Conservation (phyloP, 2,797 vertebrate species). For the Syngnathus rostellatus region DNA sequence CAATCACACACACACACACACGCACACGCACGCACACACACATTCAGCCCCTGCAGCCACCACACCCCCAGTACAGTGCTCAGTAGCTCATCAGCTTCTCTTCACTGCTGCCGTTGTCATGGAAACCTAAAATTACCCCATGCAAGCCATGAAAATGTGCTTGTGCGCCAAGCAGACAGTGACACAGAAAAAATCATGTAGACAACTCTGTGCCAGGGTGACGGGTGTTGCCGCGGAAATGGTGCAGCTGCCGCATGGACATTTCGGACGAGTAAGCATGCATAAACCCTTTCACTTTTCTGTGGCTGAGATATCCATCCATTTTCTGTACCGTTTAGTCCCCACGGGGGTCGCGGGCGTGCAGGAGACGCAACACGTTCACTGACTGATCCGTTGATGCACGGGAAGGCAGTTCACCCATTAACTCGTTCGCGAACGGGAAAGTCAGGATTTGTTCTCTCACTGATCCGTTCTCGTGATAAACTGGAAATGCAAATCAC, state of each 20-base stretch:
- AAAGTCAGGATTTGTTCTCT: too few species aligned
- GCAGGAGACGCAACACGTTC: too few species aligned
- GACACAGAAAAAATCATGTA: conserved; percentile 46
- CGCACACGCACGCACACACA: not conserved
- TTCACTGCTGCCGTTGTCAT: conserved; percentile 55
- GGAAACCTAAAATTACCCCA: conserved; percentile 49
- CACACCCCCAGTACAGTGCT: conserved; percentile 34
- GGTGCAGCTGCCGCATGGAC: conserved; percentile 64
- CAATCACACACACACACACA: too few species aligned
- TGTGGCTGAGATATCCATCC: too few species aligned
- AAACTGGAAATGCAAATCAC: too few species aligned
- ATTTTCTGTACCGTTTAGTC: too few species aligned
- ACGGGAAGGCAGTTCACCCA: too few species aligned
- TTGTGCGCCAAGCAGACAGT: conserved; percentile 25
- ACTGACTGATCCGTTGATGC: too few species aligned
- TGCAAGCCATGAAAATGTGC: not conserved
- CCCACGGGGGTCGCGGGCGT: too few species aligned
- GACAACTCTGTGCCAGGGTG: conserved; percentile 52
- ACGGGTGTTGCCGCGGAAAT: conserved; percentile 68
- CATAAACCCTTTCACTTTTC: not conserved
- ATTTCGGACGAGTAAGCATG: conserved; percentile 50
- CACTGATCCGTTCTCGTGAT: too few species aligned
- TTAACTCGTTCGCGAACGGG: too few species aligned
- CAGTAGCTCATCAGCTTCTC: conserved; percentile 49
- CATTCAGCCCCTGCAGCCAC: conserved; percentile 16